Percentiles rank a stretch among this genome's conserved stretches.
Conservation (phyloP, 23 tunicate genomes). For the Diplosoma virens region DNA sequence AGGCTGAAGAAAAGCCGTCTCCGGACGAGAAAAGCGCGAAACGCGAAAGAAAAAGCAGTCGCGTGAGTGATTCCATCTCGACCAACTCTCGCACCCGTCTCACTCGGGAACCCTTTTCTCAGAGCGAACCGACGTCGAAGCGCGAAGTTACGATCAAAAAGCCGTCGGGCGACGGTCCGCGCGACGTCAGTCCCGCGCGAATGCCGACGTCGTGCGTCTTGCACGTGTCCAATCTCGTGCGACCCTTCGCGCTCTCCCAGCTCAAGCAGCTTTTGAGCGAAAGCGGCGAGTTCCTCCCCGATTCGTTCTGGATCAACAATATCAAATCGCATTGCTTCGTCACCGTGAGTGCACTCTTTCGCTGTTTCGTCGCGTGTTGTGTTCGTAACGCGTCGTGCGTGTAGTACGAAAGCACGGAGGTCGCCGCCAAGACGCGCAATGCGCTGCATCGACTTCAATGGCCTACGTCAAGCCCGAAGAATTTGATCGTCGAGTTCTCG, state of each 20-base stretch:
- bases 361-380: neutral
- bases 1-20: neutral
- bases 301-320: constrained; percentile 92
- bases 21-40: neutral
- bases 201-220: constrained; percentile 39
- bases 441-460: constrained; percentile 74
- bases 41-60: neutral
- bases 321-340: constrained; percentile 94
- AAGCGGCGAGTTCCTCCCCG: constrained; percentile 59
- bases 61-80: too few relatives aligned
- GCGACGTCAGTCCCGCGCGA: constrained; percentile 55
- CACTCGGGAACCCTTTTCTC: too few relatives aligned
- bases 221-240: constrained; percentile 84
- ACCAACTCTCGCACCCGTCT: too few relatives aligned
- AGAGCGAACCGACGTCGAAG: too few relatives aligned
- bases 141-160: constrained; percentile 14
- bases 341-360: constrained; percentile 42
- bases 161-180: neutral
- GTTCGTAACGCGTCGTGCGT: too few relatives aligned
- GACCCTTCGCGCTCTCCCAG: constrained; percentile 86
- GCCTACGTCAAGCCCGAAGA: constrained; percentile 95
- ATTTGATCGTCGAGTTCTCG: constrained; percentile 59
- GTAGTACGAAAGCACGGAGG: constrained; percentile 70
- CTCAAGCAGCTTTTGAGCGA: constrained; percentile 69
- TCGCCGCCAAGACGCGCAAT: constrained; percentile 58